phyloP scores from a whole-genome alignment of 2,888 invertebrate species.

The Autographa pulchrina region DNA sequence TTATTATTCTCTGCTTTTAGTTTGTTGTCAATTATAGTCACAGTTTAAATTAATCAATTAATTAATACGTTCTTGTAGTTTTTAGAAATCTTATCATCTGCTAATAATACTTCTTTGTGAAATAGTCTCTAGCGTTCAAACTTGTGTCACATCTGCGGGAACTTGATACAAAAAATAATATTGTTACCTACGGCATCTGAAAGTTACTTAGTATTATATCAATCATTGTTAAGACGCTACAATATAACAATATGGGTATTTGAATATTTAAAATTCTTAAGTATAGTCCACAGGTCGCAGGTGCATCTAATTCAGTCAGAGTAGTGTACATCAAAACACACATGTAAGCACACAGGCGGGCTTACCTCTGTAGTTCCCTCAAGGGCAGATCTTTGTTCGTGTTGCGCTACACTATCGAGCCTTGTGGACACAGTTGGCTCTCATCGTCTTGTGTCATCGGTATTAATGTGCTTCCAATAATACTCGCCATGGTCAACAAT shows the following conservation, averaged over 20 bases:
- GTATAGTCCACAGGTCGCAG: conserved; percentile 69
- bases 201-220: not conserved
- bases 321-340: conserved; percentile 34
- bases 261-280: conserved; percentile 57
- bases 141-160: too few species aligned
- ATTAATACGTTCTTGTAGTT: not conserved
- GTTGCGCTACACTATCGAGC: conserved; percentile 77
- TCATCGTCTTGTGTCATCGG: conserved; percentile 87
- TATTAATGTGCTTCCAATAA: conserved; percentile 86
- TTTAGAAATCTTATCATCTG: not conserved
- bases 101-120: too few species aligned
- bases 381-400: conserved; percentile 84
- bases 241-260: conserved; percentile 23
- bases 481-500: conserved; percentile 84
- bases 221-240: conserved; percentile 23
- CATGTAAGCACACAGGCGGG: conserved; percentile 51
- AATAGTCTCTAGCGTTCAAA: too few species aligned
- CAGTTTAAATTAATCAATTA: not conserved
- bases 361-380: conserved; percentile 72
- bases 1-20: not conserved
- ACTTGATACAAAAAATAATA: not conserved
- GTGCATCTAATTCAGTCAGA: conserved; percentile 71
- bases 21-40: not conserved
- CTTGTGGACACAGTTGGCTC: conserved; percentile 87
- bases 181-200: not conserved